phyloP scores from a whole-genome alignment of 2,113 vertebrate species.

The Neogale vison region DNA sequence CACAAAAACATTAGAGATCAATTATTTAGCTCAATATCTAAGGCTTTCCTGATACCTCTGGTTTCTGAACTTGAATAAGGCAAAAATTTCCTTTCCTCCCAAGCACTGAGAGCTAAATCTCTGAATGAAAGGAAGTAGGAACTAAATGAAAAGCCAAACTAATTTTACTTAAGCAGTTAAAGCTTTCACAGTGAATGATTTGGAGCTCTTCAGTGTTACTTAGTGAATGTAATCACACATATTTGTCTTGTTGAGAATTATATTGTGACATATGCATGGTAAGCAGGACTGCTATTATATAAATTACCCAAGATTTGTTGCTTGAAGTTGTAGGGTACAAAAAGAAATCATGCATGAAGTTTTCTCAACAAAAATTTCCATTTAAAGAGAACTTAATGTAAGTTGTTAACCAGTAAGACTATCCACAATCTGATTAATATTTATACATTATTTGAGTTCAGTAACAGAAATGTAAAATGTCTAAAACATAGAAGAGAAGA shows the following conservation, averaged over 20 bases:
- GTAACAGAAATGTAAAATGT: not conserved
- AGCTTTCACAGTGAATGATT: slow-evolving; percentile 59
- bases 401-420: not conserved
- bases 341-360: slow-evolving; percentile 26
- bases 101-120: not conserved
- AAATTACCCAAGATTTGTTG: slow-evolving; percentile 62
- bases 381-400: not conserved
- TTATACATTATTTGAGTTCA: slow-evolving; percentile 3
- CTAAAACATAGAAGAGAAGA: not conserved
- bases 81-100: not conserved
- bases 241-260: slow-evolving; percentile 68
- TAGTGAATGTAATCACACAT: slow-evolving; percentile 64
- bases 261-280: slow-evolving; percentile 35
- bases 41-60: not conserved
- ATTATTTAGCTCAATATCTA: not conserved
- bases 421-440: slow-evolving; percentile 14
- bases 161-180: slow-evolving; percentile 64
- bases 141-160: slow-evolving; percentile 71
- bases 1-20: not conserved
- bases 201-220: slow-evolving; percentile 51
- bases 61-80: slow-evolving; percentile 41
- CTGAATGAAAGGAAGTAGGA: slow-evolving; percentile 52
- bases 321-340: not conserved
- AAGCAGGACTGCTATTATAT: slow-evolving; percentile 53
- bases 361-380: not conserved